These are phyloP conservation scores for Halictus ligatus DNA, from an alignment of 2,888 invertebrate species.

Conservation along the genomic window DNA sequence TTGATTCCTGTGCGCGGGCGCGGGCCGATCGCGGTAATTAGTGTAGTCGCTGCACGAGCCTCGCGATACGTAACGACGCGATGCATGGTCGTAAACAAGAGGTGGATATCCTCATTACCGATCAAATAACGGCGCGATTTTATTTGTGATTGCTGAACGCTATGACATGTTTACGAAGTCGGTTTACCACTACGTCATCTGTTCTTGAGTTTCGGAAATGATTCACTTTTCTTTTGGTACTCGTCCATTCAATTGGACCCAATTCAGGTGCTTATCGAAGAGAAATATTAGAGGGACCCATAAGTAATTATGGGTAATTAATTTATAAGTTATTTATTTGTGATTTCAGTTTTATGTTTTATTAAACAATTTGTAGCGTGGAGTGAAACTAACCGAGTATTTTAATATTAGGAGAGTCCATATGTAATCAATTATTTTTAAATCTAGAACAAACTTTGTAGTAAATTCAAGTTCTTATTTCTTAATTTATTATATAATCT, in stretches of 20 bases:
- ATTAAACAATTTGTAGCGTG: too few relatives aligned
- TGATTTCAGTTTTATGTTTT: too few relatives aligned
- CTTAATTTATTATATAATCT: too few relatives aligned
- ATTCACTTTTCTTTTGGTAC: not conserved
- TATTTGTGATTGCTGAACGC: slow-evolving; percentile 12
- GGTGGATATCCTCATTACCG: slow-evolving; percentile 51
- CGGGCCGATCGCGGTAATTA: slow-evolving; percentile 33
- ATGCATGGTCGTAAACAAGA: slow-evolving; percentile 38
- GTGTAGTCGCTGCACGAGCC: slow-evolving; percentile 10
- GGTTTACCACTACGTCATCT: not conserved
- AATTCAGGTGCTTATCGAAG: not conserved
- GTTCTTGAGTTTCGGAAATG: not conserved
- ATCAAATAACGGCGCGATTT: slow-evolving; percentile 46
- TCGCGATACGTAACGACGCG: slow-evolving; percentile 19
- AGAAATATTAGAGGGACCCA: too few relatives aligned
- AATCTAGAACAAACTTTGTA: too few relatives aligned
- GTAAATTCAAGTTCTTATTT: too few relatives aligned
- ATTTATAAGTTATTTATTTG: too few relatives aligned
- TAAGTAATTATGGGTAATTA: too few relatives aligned
- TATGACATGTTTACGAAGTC: slow-evolving; percentile 42
- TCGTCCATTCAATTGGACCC: not conserved
- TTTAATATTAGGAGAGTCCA: too few relatives aligned
- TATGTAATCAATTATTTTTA: too few relatives aligned
- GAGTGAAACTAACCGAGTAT: too few relatives aligned
- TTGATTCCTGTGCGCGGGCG: slow-evolving; percentile 17